Base-by-base conservation (phyloP, 2,797 vertebrate genomes). In the Bufotes viridis region DNA sequence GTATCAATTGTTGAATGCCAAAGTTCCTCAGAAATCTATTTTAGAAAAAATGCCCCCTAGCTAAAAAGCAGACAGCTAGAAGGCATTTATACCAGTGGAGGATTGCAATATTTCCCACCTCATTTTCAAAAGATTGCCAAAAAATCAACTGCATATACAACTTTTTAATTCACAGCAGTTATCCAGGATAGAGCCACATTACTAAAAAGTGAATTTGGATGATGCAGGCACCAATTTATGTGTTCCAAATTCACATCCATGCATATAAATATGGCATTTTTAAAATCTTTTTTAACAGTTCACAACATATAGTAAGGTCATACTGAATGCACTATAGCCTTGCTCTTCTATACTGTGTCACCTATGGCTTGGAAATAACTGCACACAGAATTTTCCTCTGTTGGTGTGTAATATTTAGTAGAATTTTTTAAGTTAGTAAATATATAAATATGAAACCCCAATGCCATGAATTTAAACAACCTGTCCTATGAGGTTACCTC, bases 1-100 rank as follows among this genome's bases (percentile, higher is more conserved):
- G 80, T 67, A 12, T 2, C 60, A 63, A 63, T 82, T 81, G 34
- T 34, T 42, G 42, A 82, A 82, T 67, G 61, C 14, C 58, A 81
- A 81, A 53, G 42, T 67, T 42, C 14, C 42, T 82, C 29, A 49
- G 53, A 74, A 70, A 72, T 74, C 82, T 84, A 84, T 84, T 84
- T 84, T 84, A 29, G 82, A 84, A 60, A 6, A 58, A 84, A 84
- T 84, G 82, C 53, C 69, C 58, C 82, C 69, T 29, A 84, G 69
- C 82, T 72, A 74, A 84, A 84, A 58, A 74, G 29, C 82, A 72
- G 24, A 84, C 4, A 60, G 24, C 82, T 60, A 74, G 69, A 34
- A 74, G 82, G 55, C 67, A 84, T 74, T 29, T 74, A 58, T 74
- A 58, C 18, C 53, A 60, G 49, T 74, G 51, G 70, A 74, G 57